Evolutionary conservation across 2,113 vertebrate genomes (phyloP), one percentile per base, ranked within the genome.

Genomic region (Odocoileus hemionus): DNA sequence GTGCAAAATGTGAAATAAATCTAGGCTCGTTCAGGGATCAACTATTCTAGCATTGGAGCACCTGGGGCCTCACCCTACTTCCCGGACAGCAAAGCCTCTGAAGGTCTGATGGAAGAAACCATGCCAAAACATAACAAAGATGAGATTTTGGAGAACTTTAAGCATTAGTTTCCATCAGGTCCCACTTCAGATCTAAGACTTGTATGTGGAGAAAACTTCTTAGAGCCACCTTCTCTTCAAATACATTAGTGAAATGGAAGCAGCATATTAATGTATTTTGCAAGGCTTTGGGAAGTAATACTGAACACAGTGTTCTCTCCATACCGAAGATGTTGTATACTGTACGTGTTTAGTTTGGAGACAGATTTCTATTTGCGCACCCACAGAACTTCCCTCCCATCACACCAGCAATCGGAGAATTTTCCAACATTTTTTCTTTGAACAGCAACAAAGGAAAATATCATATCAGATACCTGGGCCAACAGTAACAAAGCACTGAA

Each of bases 361-460:
- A 83, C 50, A 91, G 57, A 79, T 45, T 84, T 97, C 26, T 92
- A 80, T 76, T 92, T 84, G 33, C 76, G 8, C 76, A 33, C 8
- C 19, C 30, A 96, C 26, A 91, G 50, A 76, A 76, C 76, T 60
- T 89, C 28, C 58, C 43, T 78, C 33, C 23, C 28, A 39, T 11
- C n/a, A 86, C 5, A 78, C 39, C 14, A 88, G 55, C 33, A 79
- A 90, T 93, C 0, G 33, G 78, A 70, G 54, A 55, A 79, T 67
- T 90, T 94, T 92, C 80, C 64, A 96, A 93, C 23, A 3, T 45
- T 82, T 92, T 60, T 91, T 64, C 36, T 84, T 82, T 57, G 92
- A 95, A 89, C 39, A 86, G 58, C 61, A 92, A 89, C 43, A 80
- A 95, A 61, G 54, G 67, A 97, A 91, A 89, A 84, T 91, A 86